These are phyloP conservation scores for Picus viridis DNA, from an alignment of 2,797 vertebrate species.

Conservation along the genomic window DNA sequence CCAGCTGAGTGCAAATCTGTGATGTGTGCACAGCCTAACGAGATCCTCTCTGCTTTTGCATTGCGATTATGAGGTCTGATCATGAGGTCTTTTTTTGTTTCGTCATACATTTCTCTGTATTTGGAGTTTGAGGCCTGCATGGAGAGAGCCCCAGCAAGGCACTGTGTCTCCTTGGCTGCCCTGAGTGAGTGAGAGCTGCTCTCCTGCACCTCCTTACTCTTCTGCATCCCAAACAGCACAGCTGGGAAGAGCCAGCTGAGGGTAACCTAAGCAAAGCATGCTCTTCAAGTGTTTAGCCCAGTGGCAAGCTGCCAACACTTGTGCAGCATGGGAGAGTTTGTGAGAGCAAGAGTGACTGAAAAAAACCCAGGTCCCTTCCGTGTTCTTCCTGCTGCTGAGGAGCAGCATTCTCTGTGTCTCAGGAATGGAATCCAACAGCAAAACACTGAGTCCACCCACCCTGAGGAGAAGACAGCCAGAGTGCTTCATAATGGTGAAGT, in stretches of 20 bases:
- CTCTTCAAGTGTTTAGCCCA: background rate
- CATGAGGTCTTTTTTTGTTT: background rate
- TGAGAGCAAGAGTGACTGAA: background rate
- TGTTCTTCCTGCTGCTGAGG: background rate
- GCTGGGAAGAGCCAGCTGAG: background rate
- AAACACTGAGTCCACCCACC: background rate
- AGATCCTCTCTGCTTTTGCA: background rate
- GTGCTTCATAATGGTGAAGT: background rate
- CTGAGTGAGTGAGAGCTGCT: background rate
- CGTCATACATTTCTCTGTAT: background rate
- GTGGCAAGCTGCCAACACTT: background rate
- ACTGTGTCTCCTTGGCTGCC: background rate
- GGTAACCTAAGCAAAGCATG: background rate
- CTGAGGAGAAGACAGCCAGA: background rate
- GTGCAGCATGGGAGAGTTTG: background rate
- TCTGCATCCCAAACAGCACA: rapidly evolving
- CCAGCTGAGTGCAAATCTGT: background rate
- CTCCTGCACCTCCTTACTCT: background rate
- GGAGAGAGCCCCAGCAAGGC: background rate
- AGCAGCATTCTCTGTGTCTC: background rate
- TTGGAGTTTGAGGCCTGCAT: background rate
- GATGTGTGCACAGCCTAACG: background rate
- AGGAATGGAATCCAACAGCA: background rate
- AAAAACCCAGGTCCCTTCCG: background rate
- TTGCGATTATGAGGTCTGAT: background rate